A percentile compares a stretch with the other conserved stretches of the same genome.
phyloP scores from a whole-genome alignment of 2,888 invertebrate species.

The Drosophila pseudotalamancana region DNA sequence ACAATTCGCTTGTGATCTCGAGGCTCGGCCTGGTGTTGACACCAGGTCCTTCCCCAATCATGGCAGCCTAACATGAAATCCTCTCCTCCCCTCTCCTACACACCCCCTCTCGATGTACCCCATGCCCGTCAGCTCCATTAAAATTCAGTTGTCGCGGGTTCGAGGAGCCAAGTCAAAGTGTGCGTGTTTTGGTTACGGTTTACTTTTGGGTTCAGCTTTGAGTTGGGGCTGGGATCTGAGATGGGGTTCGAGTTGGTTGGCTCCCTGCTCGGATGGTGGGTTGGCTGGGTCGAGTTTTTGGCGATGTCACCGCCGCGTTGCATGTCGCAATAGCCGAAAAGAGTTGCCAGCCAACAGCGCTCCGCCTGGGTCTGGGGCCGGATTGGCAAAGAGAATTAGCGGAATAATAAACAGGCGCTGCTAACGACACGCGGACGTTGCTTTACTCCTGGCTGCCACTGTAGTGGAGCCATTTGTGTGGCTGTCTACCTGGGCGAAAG shows the following conservation, averaged over 20 bases:
- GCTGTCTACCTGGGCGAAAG: constrained; percentile 47
- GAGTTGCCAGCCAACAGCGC: constrained; percentile 38
- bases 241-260: constrained; percentile 9
- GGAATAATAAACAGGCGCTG: constrained; percentile 81
- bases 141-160: constrained; percentile 52
- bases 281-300: constrained; percentile 55
- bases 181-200: constrained; percentile 58
- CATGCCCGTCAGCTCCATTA: constrained; percentile 19
- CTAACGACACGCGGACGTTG: constrained; percentile 78
- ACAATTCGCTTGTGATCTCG: neutral
- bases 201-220: neutral
- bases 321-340: constrained; percentile 67
- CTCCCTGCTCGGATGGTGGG: too few relatives aligned
- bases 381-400: constrained; percentile 66
- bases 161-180: constrained; percentile 44
- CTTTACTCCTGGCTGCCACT: constrained; percentile 32
- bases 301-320: constrained; percentile 79
- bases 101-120: neutral
- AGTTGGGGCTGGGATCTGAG: neutral
- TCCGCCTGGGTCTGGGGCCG: neutral
- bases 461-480: constrained; percentile 31
- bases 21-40: neutral
- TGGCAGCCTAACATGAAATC: neutral
- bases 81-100: too few relatives aligned
- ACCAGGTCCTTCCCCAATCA: neutral